Evolutionary conservation across 2,797 vertebrate species (phyloP).

Genomic region (Menidia menidia): DNA sequence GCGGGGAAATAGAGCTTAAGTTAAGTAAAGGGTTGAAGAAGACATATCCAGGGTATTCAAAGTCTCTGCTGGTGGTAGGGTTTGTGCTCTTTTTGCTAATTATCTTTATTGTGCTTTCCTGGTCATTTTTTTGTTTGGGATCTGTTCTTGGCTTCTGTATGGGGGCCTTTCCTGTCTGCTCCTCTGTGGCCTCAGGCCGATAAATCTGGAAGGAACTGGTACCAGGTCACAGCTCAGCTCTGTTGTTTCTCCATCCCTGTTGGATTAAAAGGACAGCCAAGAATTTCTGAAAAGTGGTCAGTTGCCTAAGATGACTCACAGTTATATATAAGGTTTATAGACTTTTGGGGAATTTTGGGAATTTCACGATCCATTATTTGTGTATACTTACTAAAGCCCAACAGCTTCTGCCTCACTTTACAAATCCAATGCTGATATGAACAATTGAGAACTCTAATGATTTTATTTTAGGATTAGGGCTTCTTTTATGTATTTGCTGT

Average conservation of each 20-base stretch:
- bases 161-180: conserved; percentile 64
- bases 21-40: conserved; percentile 55
- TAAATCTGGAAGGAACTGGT: conserved; percentile 69
- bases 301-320: conserved; percentile 14
- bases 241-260: conserved; percentile 53
- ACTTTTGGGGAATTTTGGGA: conserved; percentile 26
- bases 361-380: conserved; percentile 50
- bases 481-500: conserved; percentile 50
- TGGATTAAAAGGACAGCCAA: conserved; percentile 26
- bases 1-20: conserved; percentile 22
- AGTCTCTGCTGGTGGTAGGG: conserved; percentile 40
- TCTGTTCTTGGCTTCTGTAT: conserved; percentile 73
- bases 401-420: conserved; percentile 59
- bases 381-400: conserved; percentile 31
- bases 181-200: conserved; percentile 68
- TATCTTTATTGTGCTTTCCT: conserved; percentile 83
- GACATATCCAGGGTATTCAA: conserved; percentile 57
- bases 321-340: conserved; percentile 27
- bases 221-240: conserved; percentile 58
- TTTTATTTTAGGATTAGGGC: no score
- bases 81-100: conserved; percentile 80
- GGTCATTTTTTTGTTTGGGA: conserved; percentile 73
- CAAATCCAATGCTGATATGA: conserved; percentile 32
- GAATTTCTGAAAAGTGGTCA: conserved; percentile 31
- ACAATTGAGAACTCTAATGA: neutral